Conservation (phyloP, 1,140 invertebrate species). For the Cotesia vestalis region DNA sequence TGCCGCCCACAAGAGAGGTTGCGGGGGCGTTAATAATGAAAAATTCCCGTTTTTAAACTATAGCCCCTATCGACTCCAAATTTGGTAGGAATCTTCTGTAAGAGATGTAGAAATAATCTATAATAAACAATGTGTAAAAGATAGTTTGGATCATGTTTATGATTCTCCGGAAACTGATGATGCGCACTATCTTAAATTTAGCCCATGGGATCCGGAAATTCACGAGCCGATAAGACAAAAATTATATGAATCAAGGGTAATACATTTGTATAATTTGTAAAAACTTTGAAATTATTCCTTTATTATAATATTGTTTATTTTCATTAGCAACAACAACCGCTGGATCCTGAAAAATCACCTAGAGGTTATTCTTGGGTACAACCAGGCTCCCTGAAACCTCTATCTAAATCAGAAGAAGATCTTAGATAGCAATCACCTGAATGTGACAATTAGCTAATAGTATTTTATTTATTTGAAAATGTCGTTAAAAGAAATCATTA, state of each 20-base stretch:
- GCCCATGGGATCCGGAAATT: conserved; percentile 76
- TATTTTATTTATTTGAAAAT: too few species aligned
- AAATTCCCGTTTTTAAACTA: too few species aligned
- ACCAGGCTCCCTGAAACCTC: conserved; percentile 76
- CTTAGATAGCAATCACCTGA: conserved; percentile 52
- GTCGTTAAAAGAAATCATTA: background rate
- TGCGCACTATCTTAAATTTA: conserved; percentile 87
- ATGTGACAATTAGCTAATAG: too few species aligned
- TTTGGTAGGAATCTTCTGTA: too few species aligned
- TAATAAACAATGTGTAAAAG: conserved; percentile 74
- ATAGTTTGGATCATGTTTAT: conserved; percentile 79
- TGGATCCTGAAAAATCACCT: conserved; percentile 42
- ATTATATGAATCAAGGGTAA: conserved; percentile 69
- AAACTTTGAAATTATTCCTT: conserved; percentile 1
- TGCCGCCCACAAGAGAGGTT: too few species aligned
- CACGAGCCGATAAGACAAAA: conserved; percentile 76
- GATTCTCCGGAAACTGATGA: conserved; percentile 81
- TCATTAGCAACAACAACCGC: conserved; percentile 52
- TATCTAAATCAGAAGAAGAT: conserved; percentile 68
- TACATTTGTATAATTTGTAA: conserved; percentile 16
- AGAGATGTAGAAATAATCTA: too few species aligned
- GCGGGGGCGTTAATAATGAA: too few species aligned
- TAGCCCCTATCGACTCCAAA: too few species aligned
- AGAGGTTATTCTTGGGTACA: conserved; percentile 79
- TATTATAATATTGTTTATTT: conserved; percentile 21